These are phyloP conservation scores for Leptinotarsa juncta DNA, from an alignment of 2,888 invertebrate species.

Conservation along the genomic window DNA sequence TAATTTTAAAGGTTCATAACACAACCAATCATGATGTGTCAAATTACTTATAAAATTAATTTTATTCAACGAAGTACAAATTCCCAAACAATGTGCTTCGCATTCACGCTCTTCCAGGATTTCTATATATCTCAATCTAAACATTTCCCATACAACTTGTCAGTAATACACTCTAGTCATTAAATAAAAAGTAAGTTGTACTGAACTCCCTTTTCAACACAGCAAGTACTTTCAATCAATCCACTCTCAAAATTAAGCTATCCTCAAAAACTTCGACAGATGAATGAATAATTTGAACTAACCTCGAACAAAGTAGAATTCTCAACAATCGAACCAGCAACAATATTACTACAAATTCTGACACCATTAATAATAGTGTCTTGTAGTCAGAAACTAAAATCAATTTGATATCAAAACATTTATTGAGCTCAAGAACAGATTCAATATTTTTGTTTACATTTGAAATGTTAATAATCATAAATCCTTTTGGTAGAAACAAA, in stretches of 20 bases:
- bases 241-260: conserved; percentile 25
- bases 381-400: conserved; percentile 5
- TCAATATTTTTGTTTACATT: neutral
- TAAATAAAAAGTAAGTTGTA: conserved; percentile 43
- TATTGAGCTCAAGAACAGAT: conserved; percentile 17
- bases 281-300: neutral
- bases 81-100: too few relatives aligned
- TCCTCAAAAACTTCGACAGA: conserved; percentile 11
- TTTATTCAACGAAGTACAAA: too few relatives aligned
- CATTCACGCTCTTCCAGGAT: neutral
- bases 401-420: conserved; percentile 4
- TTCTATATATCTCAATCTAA: conserved; percentile 27
- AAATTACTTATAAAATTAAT: too few relatives aligned
- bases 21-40: too few relatives aligned
- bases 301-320: neutral
- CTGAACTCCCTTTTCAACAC: conserved; percentile 34
- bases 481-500: neutral
- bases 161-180: conserved; percentile 48
- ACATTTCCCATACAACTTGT: conserved; percentile 43
- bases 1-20: too few relatives aligned
- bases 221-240: conserved; percentile 26
- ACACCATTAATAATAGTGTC: neutral
- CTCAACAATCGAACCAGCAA: neutral
- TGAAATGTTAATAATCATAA: neutral
- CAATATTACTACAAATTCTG: neutral